Base-by-base conservation (phyloP, 2,888 invertebrate genomes). In the Keiferia lycopersicella region DNA sequence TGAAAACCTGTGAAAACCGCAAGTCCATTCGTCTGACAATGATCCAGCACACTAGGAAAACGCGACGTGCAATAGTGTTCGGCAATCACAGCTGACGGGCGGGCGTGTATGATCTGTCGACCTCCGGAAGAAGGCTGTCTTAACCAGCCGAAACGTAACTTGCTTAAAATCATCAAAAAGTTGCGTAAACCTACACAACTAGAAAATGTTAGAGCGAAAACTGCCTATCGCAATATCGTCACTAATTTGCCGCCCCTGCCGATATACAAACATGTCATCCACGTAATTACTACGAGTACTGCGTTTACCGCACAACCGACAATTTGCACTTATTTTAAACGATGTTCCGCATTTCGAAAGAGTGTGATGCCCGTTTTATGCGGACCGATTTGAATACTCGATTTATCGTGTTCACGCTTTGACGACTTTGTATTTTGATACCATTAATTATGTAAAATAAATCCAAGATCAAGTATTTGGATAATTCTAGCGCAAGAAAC, bases 231-330 rank as follows among this genome's bases (percentile, higher is more conserved):
- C 50, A 16, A 50, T 50, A 20, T 20, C 50, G 20, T 2, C 18
- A n/a, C 20, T 50, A 50, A 50, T 20, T 50, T 50, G 1, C 50
- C 50, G 50, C 20, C 50, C 18, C 20, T 14, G n/a, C 12, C 41
- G 41, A 41, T 41, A 41, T 14, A 59, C 59, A 59, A 59, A 59
- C 59, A 59, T 41, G 59, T 41, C 41, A 41, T 59, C 59, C 18
- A 22, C 59, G 12, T n/a, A 38, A 59, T 38, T 39, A 59, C 38
- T 20, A 16, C 20, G 50, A 20, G 50, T 20, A 20, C 59, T 20
- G 41, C 41, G 1, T 14, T 41, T 41, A 41, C 41, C 20, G 11
- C 12, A n/a, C 12, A 59, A 39, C 59, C 59, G 39, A 41, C 59
- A 20, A 59, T 59, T 59, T 59, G 39, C 59, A 59, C n/a, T 50